phyloP scores from a whole-genome alignment of 2,888 invertebrate species.

The Pheosia tremula region DNA sequence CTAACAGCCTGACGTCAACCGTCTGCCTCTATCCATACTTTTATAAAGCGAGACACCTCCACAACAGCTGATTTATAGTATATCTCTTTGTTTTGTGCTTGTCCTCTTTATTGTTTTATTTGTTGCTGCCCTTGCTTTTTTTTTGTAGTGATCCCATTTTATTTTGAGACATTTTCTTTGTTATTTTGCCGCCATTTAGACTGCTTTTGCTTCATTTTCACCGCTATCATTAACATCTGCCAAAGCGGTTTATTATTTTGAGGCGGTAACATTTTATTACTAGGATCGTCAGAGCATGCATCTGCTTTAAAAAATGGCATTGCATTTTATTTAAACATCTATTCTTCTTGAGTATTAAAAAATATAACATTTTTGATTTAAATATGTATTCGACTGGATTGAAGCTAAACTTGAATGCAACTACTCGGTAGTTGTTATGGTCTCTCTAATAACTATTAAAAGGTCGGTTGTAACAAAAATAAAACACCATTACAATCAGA shows the following conservation, averaged over 20 bases:
- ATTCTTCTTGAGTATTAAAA: too few relatives aligned
- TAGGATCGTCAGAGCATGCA: background rate
- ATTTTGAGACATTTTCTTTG: slow-evolving; percentile 53
- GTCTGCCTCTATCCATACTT: slow-evolving; percentile 58
- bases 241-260: slow-evolving; percentile 22
- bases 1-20: slow-evolving; percentile 67
- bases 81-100: slow-evolving; percentile 58
- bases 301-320: background rate
- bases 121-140: slow-evolving; percentile 41
- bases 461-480: slow-evolving; percentile 10
- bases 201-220: slow-evolving; percentile 44
- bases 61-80: slow-evolving; percentile 67
- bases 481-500: slow-evolving; percentile 40
- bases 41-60: slow-evolving; percentile 56
- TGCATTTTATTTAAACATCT: too few relatives aligned
- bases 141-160: slow-evolving; percentile 43
- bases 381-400: too few relatives aligned
- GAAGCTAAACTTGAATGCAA: too few relatives aligned
- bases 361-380: too few relatives aligned
- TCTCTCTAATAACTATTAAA: background rate
- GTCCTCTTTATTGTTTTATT: slow-evolving; percentile 58
- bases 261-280: slow-evolving; percentile 15
- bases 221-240: slow-evolving; percentile 40
- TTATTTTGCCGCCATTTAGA: slow-evolving; percentile 39
- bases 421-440: background rate